A percentile compares a stretch with the other conserved stretches of the same genome.
phyloP scores from a whole-genome alignment of 2,113 vertebrate species.

The Megalops atlanticus region DNA sequence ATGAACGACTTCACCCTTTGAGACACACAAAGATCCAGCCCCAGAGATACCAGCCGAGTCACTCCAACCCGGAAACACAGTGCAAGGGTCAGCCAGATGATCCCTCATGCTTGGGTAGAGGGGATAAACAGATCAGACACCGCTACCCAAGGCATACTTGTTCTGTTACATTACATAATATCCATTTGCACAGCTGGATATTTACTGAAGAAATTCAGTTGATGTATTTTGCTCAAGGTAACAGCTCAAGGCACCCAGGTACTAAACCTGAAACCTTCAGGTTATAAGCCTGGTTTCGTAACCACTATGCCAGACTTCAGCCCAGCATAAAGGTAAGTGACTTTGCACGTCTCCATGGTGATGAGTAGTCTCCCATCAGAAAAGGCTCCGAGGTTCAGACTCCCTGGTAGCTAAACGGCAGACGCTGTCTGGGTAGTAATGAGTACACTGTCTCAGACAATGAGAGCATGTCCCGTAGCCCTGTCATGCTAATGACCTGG shows the following conservation, averaged over 20 bases:
- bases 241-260: neutral
- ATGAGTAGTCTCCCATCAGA: neutral
- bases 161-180: neutral
- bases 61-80: neutral
- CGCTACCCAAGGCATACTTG: neutral
- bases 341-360: constrained; percentile 5
- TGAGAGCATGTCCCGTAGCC: constrained; percentile 53
- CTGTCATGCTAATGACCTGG: constrained; percentile 53
- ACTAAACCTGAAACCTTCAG: neutral
- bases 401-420: neutral
- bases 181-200: neutral
- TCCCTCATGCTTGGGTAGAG: neutral
- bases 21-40: neutral
- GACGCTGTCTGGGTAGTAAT: constrained; percentile 11
- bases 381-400: neutral
- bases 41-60: neutral
- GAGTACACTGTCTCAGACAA: constrained; percentile 46
- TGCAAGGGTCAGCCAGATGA: neutral
- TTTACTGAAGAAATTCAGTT: neutral
- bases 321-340: neutral
- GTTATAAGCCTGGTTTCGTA: neutral
- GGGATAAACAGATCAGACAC: neutral
- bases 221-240: neutral
- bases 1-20: neutral
- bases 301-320: neutral